Base-by-base conservation (phyloP, 2,888 invertebrate species). In the Phaedon cochleariae region DNA sequence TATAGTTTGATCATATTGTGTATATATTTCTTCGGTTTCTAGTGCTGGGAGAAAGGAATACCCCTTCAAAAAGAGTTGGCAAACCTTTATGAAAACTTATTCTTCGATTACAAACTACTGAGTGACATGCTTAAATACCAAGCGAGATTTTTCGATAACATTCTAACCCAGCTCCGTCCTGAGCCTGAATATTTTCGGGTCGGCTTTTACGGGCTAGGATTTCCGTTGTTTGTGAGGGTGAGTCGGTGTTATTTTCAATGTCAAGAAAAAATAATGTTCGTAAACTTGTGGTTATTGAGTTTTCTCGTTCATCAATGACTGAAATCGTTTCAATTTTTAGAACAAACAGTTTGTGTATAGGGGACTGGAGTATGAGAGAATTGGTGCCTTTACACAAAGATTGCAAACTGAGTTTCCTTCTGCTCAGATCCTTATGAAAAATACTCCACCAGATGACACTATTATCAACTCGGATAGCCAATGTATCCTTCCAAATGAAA, bases 31-130 rank as follows among this genome's bases (percentile, higher is more conserved):
- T 53, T 12, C 21, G 21, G 31, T 26, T 82, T 86, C 34, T 80
- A 92, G 90, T 94, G 96, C 76, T 98, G 97, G 97, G 98, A 98
- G 80, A 95, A 96, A 84, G 97, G 96, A 0, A 90, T 97, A 37
- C 96, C 96, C 0, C 81, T 98, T 41, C 92, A 96, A 73, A 96
- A 97, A 78, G 96, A 97, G 80, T 83, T 98, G 69, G 95, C 94
- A 0, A 87, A 89, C 10, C 85, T 96, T 1, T 97, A 97, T 82
- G 97, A 97, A 83, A 90, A 89, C 10, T 90, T 90, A 69, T 84
- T 95, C 17, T 96, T 93, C 79, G 94, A 96, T 84, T 97, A 96
- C 82, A 90, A 90, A 55, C 94, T 95, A 65, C 86, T 97, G 15
- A 93, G 95, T 73, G 90, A 92, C 70, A 92, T 94, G 66, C 85